Base-by-base conservation (phyloP, 1,140 invertebrate species). In the Pemphigus obesinymphae region DNA sequence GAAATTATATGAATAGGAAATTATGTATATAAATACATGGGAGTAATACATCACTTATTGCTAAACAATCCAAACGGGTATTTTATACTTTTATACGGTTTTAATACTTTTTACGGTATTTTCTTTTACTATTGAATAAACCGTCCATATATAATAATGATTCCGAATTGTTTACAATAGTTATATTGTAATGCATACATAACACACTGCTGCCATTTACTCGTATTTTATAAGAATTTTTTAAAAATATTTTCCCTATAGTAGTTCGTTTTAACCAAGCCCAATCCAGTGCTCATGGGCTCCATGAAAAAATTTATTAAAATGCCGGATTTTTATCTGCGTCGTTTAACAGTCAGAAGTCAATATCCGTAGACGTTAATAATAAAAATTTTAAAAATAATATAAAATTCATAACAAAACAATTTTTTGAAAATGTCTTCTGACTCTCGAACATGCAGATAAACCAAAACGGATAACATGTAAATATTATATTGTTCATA, bases 371-470 rank as follows among this genome's bases (percentile, higher is more conserved):
- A n/a, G 43, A n/a, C 29, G 13, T 29, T 29, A 6, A 23, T 5
- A 40, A 40, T 8, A 8, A 8, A 40, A 40, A 40, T 40, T 5
- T 3, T 3, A 40, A 40, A 40, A 40, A 40, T 40, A 40, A 40
- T 40, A 40, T 8, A 3, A 40, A 40, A 40, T 40, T 40, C 37
- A 10, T 40, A 40, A 5, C 37, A 40, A 40, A 40, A 40, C 37
- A 40, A 5, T 5, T 5, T 17, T 29, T 29, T 61, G 17, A 10
- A 55, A 53, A 34, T 2, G 8, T 29, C 23, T 80, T 80, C 76
- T 80, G 55, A 55, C 76, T 80, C 76, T 80, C 76, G 76, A 80
- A 80, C 76, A 80, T 55, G 29, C 76, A 80, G 76, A 80, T 80
- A 80, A 55, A 40, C 15, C 50, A 31, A 17, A 3, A 11, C 29